Percentiles rank a stretch among this genome's conserved stretches.
Conservation (phyloP, 2,113 vertebrate species). For the Pterophyllum scalare region DNA sequence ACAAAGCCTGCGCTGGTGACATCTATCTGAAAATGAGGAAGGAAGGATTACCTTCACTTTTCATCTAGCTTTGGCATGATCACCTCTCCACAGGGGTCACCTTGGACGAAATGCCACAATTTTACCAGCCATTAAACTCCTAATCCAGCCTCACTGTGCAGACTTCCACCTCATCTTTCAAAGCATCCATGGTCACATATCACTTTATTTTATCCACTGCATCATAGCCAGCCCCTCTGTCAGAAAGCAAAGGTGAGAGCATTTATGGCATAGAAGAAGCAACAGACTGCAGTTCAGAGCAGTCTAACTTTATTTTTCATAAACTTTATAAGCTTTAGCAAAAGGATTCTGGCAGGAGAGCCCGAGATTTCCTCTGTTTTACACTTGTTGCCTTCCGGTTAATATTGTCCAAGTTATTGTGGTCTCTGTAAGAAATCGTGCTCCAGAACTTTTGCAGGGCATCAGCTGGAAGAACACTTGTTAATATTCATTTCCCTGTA, state of each 20-base stretch:
- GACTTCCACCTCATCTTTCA: constrained; percentile 73
- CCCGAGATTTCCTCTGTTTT: constrained; percentile 47
- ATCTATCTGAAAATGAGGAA: constrained; percentile 73
- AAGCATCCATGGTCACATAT: constrained; percentile 67
- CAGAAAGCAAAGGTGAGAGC: constrained; percentile 37
- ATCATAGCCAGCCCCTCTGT: constrained; percentile 30
- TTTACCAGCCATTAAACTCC: constrained; percentile 86
- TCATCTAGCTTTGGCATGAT: constrained; percentile 67
- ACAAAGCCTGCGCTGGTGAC: constrained; percentile 73
- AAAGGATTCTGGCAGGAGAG: constrained; percentile 31
- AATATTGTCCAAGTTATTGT: constrained; percentile 57
- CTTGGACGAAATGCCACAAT: constrained; percentile 81
- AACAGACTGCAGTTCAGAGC: constrained; percentile 5
- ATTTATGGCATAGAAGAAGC: constrained; percentile 5
- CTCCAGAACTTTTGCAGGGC: constrained; percentile 28
- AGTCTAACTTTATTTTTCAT: constrained; percentile 46
- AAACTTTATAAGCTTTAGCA: constrained; percentile 26
- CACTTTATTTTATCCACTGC: constrained; percentile 41
- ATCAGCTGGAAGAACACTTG: constrained; percentile 64
- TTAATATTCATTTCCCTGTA: constrained; percentile 72
- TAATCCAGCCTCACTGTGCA: constrained; percentile 73
- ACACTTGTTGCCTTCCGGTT: constrained; percentile 26
- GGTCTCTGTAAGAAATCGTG: constrained; percentile 45
- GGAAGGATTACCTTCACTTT: constrained; percentile 80
- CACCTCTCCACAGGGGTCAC: constrained; percentile 79